phyloP scores from a whole-genome alignment of 2,888 invertebrate genomes.

The Pecten maximus region DNA sequence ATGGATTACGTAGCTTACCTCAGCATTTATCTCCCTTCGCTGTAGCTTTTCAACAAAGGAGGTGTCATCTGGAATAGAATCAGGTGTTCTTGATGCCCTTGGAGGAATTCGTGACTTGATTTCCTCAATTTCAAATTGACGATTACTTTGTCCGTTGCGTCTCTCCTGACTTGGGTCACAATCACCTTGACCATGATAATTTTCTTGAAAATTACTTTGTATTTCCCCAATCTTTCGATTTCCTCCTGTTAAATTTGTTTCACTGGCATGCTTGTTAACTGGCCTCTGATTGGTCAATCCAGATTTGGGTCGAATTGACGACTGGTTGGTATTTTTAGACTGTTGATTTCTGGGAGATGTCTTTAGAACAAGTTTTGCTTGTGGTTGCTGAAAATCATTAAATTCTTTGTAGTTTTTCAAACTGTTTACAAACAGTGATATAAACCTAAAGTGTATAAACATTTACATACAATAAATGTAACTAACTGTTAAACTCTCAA shows the following conservation, averaged over 20 bases:
- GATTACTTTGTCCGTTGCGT: background rate
- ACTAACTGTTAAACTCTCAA: too few species aligned
- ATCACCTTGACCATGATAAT: background rate
- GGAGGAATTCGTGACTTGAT: background rate
- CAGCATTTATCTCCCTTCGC: slow-evolving; percentile 67
- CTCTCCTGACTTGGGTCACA: slow-evolving; percentile 27
- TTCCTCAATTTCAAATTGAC: background rate
- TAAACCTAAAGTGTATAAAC: too few species aligned
- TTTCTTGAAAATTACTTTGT: background rate
- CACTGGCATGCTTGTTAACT: background rate
- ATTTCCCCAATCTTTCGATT: background rate
- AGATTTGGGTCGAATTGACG: background rate
- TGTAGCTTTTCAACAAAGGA: slow-evolving; percentile 70
- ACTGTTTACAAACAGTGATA: too few species aligned
- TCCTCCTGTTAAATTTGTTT: slow-evolving; percentile 34
- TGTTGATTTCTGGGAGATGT: slow-evolving; percentile 54
- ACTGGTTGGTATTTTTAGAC: slow-evolving; percentile 10
- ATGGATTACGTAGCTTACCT: slow-evolving; percentile 63
- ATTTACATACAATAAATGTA: too few species aligned
- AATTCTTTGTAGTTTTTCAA: background rate
- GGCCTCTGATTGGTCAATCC: background rate
- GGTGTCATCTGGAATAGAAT: slow-evolving; percentile 69
- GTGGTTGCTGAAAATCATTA: slow-evolving; percentile 37
- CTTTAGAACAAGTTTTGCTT: slow-evolving; percentile 35
- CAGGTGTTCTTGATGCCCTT: slow-evolving; percentile 46